These are phyloP conservation scores for Holothuria leucospilota DNA, from an alignment of 53 echinoderm and acorn worm genomes.

Conservation along the genomic window DNA sequence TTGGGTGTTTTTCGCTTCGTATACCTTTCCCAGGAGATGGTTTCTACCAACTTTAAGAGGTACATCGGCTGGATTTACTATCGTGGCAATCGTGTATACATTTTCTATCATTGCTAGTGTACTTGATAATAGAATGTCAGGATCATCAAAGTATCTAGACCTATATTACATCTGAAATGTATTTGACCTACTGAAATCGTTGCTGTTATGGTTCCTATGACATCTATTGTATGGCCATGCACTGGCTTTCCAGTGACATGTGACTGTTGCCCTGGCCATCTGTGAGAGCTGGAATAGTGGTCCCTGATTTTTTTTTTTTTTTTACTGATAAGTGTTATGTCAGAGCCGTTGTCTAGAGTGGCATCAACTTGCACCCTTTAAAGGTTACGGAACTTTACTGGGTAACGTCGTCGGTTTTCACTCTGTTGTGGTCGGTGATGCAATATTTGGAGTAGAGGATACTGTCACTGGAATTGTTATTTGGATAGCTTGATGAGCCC, in stretches of 20 bases:
- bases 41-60: background rate
- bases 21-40: background rate
- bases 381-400: background rate
- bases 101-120: background rate
- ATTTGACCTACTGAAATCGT: background rate
- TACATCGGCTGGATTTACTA: background rate
- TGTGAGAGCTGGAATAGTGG: background rate
- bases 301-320: background rate
- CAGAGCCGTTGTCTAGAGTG: background rate
- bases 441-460: no score
- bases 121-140: slow-evolving; percentile 9
- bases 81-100: background rate
- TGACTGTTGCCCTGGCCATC: background rate
- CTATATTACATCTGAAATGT: background rate
- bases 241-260: background rate
- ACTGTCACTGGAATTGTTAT: no score
- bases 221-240: background rate
- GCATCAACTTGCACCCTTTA: background rate
- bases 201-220: slow-evolving; percentile 9
- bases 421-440: background rate
- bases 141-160: slow-evolving; percentile 1
- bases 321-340: background rate
- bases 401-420: background rate
- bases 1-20: no score
- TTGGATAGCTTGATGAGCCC: background rate